Evolutionary conservation across 2,113 vertebrate genomes (phyloP).

Genomic region (Aldabrachelys gigantea): DNA sequence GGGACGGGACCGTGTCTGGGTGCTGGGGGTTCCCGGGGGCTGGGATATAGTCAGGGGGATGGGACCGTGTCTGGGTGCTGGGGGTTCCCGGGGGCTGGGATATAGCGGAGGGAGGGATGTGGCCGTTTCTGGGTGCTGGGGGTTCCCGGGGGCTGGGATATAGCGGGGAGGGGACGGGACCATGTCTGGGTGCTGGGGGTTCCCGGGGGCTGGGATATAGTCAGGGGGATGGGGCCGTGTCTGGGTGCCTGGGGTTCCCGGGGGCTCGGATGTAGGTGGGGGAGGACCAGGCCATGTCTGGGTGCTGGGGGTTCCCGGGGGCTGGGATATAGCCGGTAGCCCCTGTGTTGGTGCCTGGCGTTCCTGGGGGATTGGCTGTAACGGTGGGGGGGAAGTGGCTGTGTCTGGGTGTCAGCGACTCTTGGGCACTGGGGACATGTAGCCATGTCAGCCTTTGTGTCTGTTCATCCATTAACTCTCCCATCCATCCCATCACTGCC

Average conservation of each 20-base stretch:
- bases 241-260: background rate
- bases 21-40: too few species aligned
- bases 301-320: background rate
- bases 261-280: too few species aligned
- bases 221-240: too few species aligned
- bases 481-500: background rate
- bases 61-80: background rate
- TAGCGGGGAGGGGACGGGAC: background rate
- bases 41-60: too few species aligned
- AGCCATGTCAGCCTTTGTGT: background rate
- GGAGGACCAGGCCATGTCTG: accelerated
- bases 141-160: background rate
- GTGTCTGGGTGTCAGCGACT: too few species aligned
- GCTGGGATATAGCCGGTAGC: background rate
- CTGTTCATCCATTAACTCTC: background rate
- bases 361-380: too few species aligned
- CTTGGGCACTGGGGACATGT: background rate
- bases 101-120: background rate
- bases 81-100: background rate
- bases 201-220: background rate
- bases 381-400: too few species aligned
- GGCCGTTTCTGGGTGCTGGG: background rate
- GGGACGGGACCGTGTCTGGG: too few species aligned
- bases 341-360: too few species aligned
- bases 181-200: background rate